Base-by-base conservation (phyloP, 2,797 vertebrate species). In the Microcaecilia unicolor region DNA sequence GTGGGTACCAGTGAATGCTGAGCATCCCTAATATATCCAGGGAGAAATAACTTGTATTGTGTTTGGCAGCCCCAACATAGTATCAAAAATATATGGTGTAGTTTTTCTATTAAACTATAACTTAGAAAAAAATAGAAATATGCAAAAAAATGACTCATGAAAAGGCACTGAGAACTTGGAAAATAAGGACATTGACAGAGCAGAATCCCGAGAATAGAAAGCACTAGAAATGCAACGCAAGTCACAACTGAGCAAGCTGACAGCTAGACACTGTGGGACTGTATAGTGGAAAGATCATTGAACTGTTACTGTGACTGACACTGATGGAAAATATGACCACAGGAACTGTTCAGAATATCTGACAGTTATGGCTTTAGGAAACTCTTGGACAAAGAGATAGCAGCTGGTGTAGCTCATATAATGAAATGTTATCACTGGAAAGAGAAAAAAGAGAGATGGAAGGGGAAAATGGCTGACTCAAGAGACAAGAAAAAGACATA, bases 211-310 rank as follows among this genome's bases (percentile, higher is more conserved):
- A 41, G 44, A 31, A 26, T 31, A 34, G 44, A 61, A 3, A 6
- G 27, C 25, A 36, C 39, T 36, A 27, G 55, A 62, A 71, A 67
- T 48, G 66, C 47, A 38, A 11, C 28, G 48, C 38, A 56, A 58
- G 58, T 62, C 53, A 69, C 26, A 41, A 67, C 64, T 38, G 65
- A 55, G 31, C 62, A 48, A 63, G 30, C 44, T 70, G 71, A 69
- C 71, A 71, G 59, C 33, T 50, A 69, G 57, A 62, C 69, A 70
- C 47, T 50, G 48, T 59, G 72, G 63, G 59, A 55, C 60, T 55
- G 58, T 67, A 51, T 58, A 73, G 64, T 72, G 44, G 55, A 68
- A 67, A 79, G 72, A 68, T 72, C 67, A 41, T 28, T 79, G 74
- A 74, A 77, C 67, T 66, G 63, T 62, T 71, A 64, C 66, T 55